Conservation (phyloP, 2,888 invertebrate genomes). For the Abrostola tripartita region DNA sequence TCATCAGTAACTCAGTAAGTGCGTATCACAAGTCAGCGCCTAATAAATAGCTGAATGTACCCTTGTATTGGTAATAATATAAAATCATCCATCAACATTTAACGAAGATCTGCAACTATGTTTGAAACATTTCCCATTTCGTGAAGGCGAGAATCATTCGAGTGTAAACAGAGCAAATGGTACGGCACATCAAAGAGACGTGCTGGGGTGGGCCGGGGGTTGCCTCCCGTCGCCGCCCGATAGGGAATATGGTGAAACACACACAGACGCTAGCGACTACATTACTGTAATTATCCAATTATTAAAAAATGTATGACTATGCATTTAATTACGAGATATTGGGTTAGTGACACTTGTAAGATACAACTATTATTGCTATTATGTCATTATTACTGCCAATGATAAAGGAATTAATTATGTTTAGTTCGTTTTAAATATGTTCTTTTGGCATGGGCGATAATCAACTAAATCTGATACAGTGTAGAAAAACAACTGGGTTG, state of each 20-base stretch:
- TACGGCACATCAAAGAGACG: slow-evolving; percentile 71
- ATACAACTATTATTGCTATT: slow-evolving; percentile 37
- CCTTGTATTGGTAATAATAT: too few relatives aligned
- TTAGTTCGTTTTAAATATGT: slow-evolving; percentile 1
- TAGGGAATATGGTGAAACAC: slow-evolving; percentile 79
- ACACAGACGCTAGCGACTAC: slow-evolving; percentile 76
- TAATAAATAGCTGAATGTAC: too few relatives aligned
- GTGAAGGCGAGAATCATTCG: slow-evolving; percentile 56
- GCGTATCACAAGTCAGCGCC: too few relatives aligned
- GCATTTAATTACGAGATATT: slow-evolving; percentile 57
- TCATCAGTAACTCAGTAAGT: too few relatives aligned
- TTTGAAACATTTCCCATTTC: too few relatives aligned
- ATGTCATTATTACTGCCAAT: slow-evolving; percentile 31
- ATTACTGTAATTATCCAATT: slow-evolving; percentile 87
- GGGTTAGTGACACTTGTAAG: slow-evolving; percentile 48
- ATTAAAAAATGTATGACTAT: slow-evolving; percentile 71
- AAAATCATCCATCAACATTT: neutral
- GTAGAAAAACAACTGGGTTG: neutral
- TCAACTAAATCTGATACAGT: slow-evolving; percentile 19
- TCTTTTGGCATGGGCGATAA: slow-evolving; percentile 19
- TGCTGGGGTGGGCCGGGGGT: slow-evolving; percentile 59
- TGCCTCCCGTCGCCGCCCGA: slow-evolving; percentile 59
- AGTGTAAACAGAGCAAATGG: slow-evolving; percentile 54
- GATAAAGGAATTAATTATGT: slow-evolving; percentile 24
- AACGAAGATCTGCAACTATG: neutral